These are phyloP conservation scores for Drosophila elegans DNA, from an alignment of 1,140 invertebrate species.

Conservation along the genomic window DNA sequence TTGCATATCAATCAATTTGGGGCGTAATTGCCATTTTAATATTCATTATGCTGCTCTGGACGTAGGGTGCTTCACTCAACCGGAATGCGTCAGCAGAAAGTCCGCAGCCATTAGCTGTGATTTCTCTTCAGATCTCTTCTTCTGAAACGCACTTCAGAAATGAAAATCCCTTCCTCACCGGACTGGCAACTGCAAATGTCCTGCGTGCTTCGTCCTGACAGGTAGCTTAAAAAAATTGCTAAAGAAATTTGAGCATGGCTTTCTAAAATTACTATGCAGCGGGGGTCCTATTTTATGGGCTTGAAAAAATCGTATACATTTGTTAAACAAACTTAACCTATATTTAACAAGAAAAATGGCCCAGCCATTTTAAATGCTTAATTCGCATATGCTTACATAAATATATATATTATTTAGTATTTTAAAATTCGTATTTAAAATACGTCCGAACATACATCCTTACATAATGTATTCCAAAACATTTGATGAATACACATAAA, in stretches of 20 bases:
- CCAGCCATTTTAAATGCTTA: no score
- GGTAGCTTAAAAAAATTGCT: constrained; percentile 6
- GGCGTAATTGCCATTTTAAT: constrained; percentile 36
- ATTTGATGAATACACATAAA: no score
- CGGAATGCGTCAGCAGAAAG: constrained; percentile 23
- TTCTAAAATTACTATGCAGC: background rate
- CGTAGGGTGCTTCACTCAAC: constrained; percentile 25
- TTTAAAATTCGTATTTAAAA: no score
- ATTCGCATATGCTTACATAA: no score
- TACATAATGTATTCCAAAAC: no score
- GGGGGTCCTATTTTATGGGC: no score
- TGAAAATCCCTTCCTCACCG: constrained; percentile 15
- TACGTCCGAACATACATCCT: no score
- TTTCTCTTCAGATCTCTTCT: background rate
- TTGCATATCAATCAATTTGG: constrained; percentile 46
- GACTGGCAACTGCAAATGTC: constrained; percentile 18
- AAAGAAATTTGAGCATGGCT: constrained; percentile 4
- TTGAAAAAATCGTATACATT: no score
- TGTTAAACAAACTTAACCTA: no score
- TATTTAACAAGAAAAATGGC: no score
- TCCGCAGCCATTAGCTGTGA: constrained; percentile 35
- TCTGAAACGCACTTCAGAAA: constrained; percentile 17
- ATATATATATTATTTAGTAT: no score
- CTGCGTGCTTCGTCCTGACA: background rate
- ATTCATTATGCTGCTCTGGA: constrained; percentile 10